Conservation (phyloP, 2,888 invertebrate genomes). For the Chaetoderma sp. region DNA sequence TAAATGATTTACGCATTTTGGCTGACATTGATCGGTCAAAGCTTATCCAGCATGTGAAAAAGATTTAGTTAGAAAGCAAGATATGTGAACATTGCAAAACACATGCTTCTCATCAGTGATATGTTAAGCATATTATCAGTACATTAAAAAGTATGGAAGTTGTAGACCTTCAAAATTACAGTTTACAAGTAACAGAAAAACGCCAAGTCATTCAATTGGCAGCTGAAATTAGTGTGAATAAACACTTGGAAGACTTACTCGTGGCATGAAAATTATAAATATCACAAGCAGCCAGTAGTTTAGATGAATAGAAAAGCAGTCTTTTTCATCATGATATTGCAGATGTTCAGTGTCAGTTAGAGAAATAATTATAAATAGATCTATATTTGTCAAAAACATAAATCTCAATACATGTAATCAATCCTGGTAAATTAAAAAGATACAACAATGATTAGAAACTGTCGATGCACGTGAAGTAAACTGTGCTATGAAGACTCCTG, state of each 20-base stretch:
- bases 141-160: neutral
- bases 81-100: neutral
- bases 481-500: neutral
- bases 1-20: no score
- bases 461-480: neutral
- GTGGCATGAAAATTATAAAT: neutral
- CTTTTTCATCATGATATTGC: neutral
- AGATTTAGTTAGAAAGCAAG: neutral
- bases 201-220: neutral
- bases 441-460: neutral
- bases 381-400: neutral
- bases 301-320: neutral
- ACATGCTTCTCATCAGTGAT: neutral
- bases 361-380: neutral
- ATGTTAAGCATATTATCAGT: neutral
- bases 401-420: neutral
- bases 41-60: neutral
- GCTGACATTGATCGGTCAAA: neutral
- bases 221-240: neutral
- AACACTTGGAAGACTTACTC: neutral
- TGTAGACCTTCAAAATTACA: neutral
- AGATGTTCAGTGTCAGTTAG: neutral
- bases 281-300: neutral
- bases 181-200: no score
- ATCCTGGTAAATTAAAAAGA: neutral